These are phyloP conservation scores for Achlya flavicornis DNA, from an alignment of 2,888 invertebrate species.

Conservation along the genomic window DNA sequence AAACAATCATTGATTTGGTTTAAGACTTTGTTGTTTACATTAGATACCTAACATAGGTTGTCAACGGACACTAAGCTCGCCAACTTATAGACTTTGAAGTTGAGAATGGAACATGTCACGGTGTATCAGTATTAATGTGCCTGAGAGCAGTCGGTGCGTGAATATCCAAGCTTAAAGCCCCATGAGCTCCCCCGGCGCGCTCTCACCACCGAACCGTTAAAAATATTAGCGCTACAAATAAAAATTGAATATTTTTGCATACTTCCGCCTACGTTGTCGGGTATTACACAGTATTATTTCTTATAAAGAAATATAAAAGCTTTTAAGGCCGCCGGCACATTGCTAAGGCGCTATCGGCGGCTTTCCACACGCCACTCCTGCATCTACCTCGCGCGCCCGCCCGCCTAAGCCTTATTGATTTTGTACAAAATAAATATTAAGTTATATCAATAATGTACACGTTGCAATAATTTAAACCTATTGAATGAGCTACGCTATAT, in stretches of 20 bases:
- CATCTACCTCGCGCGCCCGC: constrained; percentile 48
- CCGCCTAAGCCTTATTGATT: constrained; percentile 73
- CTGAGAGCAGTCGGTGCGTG: constrained; percentile 59
- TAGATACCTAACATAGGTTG: neutral
- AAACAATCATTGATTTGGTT: too few relatives aligned
- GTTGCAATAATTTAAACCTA: neutral
- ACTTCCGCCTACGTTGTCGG: constrained; percentile 55
- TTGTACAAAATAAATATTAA: constrained; percentile 40
- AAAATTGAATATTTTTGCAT: constrained; percentile 81
- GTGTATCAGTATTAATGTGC: constrained; percentile 62
- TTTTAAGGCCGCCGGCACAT: constrained; percentile 77
- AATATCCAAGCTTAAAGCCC: constrained; percentile 71
- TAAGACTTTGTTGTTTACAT: neutral
- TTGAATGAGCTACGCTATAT: neutral
- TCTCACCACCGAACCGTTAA: constrained; percentile 52
- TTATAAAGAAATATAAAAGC: constrained; percentile 76
- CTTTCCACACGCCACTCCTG: constrained; percentile 55
- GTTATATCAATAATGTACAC: constrained; percentile 7
- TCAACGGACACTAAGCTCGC: neutral
- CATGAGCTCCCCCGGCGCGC: constrained; percentile 55
- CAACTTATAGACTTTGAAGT: constrained; percentile 7
- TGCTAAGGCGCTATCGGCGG: constrained; percentile 68
- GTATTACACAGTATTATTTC: constrained; percentile 79
- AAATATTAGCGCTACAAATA: constrained; percentile 72
- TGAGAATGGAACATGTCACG: constrained; percentile 50